Evolutionary conservation across 2,113 vertebrate species (phyloP).

Genomic region (Amazona vittata): DNA sequence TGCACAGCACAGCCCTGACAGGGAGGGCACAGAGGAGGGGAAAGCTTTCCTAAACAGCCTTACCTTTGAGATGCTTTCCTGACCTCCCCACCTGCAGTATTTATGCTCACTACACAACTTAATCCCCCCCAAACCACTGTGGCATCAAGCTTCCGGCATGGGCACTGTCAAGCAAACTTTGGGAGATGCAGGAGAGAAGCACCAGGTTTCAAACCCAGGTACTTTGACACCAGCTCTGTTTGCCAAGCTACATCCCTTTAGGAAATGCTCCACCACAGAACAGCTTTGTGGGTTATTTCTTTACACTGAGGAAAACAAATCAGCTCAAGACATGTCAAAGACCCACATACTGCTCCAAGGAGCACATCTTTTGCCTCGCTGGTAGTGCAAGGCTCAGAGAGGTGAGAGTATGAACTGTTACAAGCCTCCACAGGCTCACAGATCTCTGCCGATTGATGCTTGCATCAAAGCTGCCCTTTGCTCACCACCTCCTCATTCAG

Average conservation of each 20-base stretch:
- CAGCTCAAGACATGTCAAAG: background rate
- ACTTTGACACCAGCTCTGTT: background rate
- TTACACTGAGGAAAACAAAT: background rate
- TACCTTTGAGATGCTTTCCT: constrained; percentile 2
- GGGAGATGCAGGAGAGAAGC: background rate
- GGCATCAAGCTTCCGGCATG: background rate
- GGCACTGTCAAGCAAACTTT: background rate
- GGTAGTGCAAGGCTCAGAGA: background rate
- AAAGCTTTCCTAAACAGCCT: background rate
- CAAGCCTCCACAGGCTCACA: background rate
- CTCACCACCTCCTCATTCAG: constrained; percentile 20
- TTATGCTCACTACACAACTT: background rate
- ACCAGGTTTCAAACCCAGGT: background rate
- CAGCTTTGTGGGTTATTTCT: background rate
- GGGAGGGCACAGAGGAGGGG: background rate
- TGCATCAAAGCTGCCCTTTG: constrained; percentile 44
- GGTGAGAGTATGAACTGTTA: constrained; percentile 9
- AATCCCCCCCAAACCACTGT: background rate
- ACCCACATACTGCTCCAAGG: background rate
- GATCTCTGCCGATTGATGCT: background rate
- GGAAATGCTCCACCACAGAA: background rate
- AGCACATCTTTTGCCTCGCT: constrained; percentile 1
- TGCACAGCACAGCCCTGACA: background rate
- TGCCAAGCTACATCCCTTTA: constrained; percentile 2
- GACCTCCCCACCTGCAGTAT: background rate